Conservation (phyloP, 2,113 vertebrate species). For the Apteryx owenii region DNA sequence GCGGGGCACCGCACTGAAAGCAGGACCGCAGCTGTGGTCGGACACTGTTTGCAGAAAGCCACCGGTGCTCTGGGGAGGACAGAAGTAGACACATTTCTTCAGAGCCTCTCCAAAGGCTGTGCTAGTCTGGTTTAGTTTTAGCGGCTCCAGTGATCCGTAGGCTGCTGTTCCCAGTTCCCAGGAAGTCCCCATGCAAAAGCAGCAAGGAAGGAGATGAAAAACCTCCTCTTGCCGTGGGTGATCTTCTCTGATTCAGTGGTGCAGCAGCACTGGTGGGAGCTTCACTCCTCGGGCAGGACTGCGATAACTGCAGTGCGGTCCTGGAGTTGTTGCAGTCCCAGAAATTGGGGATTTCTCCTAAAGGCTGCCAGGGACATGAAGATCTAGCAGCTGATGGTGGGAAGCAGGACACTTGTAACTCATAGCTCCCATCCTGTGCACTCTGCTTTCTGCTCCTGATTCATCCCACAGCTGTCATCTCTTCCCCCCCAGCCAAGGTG, state of each 20-base stretch:
- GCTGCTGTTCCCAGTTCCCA: not conserved
- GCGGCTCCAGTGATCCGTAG: not conserved
- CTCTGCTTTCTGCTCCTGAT: not conserved
- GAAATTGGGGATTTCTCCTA: not conserved
- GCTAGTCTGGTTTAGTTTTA: not conserved
- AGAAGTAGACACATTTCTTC: not conserved
- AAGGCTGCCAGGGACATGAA: not conserved
- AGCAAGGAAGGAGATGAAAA: not conserved
- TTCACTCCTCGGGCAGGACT: rapidly evolving
- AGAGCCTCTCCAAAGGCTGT: not conserved
- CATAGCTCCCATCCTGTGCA: not conserved
- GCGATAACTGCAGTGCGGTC: not conserved
- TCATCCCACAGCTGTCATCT: rapidly evolving
- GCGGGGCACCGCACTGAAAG: not conserved
- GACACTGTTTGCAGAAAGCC: not conserved
- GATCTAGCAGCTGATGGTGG: not conserved
- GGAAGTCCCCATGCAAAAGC: not conserved
- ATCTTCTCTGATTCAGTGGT: rapidly evolving
- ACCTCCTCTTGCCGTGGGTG: not conserved
- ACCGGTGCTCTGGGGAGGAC: not conserved
- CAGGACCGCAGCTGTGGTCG: not conserved
- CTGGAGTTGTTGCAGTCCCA: not conserved
- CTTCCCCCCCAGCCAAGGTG: rapidly evolving
- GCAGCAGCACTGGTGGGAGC: not conserved
- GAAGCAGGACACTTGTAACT: not conserved